These are phyloP conservation scores for Tragelaphus imberbis DNA, from an alignment of 2,113 vertebrate genomes.

Conservation along the genomic window DNA sequence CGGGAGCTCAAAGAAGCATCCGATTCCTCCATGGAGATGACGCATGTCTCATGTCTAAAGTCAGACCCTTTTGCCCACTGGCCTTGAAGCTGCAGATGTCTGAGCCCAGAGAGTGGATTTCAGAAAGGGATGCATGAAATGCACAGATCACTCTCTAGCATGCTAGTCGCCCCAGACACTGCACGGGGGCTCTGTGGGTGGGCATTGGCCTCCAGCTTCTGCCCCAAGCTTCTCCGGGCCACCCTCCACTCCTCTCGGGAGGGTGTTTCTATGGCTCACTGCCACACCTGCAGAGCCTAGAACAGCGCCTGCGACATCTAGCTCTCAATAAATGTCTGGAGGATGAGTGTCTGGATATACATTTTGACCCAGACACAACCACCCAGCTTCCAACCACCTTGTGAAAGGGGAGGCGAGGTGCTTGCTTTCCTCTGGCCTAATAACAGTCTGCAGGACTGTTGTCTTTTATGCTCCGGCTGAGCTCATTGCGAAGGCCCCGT, in stretches of 20 bases:
- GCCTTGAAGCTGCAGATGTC: background rate
- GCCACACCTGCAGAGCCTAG: background rate
- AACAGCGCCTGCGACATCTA: background rate
- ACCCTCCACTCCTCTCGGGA: background rate
- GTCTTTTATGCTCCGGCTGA: slow-evolving; percentile 71
- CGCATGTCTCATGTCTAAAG: background rate
- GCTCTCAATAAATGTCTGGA: slow-evolving; percentile 3
- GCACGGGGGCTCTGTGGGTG: fast-evolving
- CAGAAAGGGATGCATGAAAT: background rate
- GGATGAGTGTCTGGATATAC: slow-evolving; percentile 27
- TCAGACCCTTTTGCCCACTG: background rate
- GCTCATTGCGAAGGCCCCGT: slow-evolving; percentile 67
- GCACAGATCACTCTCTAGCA: too few species aligned
- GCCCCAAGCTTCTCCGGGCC: too few species aligned
- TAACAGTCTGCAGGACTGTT: slow-evolving; percentile 66
- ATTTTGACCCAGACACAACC: slow-evolving; percentile 66
- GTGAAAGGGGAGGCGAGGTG: slow-evolving; percentile 60
- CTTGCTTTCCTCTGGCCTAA: slow-evolving; percentile 58
- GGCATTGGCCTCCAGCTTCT: background rate
- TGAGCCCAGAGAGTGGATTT: background rate
- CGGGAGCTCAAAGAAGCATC: background rate
- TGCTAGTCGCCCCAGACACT: fast-evolving
- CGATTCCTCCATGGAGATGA: background rate
- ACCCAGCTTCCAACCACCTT: slow-evolving; percentile 59
- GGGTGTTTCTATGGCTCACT: background rate